Evolutionary conservation across 2,888 invertebrate genomes (phyloP), one percentile per base, ranked within the genome.

Genomic region (Macrophya annulata): DNA sequence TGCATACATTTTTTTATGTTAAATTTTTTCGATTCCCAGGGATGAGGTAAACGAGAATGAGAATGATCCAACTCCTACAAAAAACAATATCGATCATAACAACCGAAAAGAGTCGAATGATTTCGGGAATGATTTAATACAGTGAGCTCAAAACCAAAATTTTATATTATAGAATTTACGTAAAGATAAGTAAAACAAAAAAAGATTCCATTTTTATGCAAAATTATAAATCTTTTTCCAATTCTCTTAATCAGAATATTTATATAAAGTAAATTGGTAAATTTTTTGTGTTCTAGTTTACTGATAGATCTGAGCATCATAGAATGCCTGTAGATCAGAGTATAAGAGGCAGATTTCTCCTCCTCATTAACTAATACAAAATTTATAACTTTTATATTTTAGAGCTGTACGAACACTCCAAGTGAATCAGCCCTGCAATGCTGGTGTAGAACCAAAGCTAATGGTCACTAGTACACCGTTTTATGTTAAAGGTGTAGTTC

Each of bases 401-500:
- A 77, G 77, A 77, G 31, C 77, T 0, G 17, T 48, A 37, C 25
- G 37, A 37, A 77, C 21, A 1, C 43, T 74, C 4, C 21, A 45
- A 15, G 45, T 68, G 68, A 68, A 17, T 10, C 4, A 74, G n/a
- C 74, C 45, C 74, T 9, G 8, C n/a, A 72, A 9, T 10, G 48
- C 4, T 48, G 1, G 9, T 62, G 9, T 17, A 72, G 4, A 8
- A 17, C 48, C 51, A 40, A 21, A 25, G 9, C 3, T 4, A 45
- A 40, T 74, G 4, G 12, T 43, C 12, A 81, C 81, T 9, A 81
- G 81, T 62, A 81, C 81, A 37, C 81, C 81, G 43, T 81, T 81
- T 43, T 62, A 62, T 62, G 10, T 62, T 21, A 9, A 40, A 25
- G 55, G 77, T 25, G 51, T 55, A 25, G 55, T 15, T 1, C 65